Base-by-base conservation (phyloP, 2,888 invertebrate genomes). In the Agrochola lota region DNA sequence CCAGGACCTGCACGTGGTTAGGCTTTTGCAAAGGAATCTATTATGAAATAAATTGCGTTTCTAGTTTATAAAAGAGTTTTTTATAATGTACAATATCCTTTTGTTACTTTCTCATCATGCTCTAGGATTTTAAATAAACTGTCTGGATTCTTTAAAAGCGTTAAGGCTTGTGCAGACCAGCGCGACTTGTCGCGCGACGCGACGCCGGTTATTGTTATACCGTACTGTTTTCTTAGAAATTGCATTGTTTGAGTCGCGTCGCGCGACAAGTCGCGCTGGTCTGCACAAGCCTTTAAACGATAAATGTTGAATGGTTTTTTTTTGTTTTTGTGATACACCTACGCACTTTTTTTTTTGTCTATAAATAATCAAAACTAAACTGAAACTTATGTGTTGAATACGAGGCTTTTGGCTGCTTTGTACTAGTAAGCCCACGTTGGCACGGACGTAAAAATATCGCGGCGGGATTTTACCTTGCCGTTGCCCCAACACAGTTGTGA, bases 41-140 rank as follows among this genome's bases (percentile, higher is more conserved):
- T 62, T 63, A 43, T 9, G 20, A 57, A 62, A 52, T 26, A 26
- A 81, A 81, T 72, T 30, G 15, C 26, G 26, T 81, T 81, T 64
- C 15, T 46, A 68, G 23, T 59, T 60, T 40, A 23, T 43, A n/a
- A 71, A 40, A 23, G 26, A 64, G 1, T 79, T 59, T 30, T 30
- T n/a, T 26, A 55, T 35, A 30, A 40, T 26, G 7, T 46, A 49
- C 17, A 17, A 26, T n/a, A 30, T 20, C 20, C 60, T 30, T 2
- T 60, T 52, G 17, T 40, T 55, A 15, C 35, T 55, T 57, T 49
- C 40, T 66, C 17, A 20, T 40, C 0, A n/a, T 9, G 5, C 15
- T 77, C 26, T 49, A 49, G 2, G 23, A 26, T 52, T 26, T n/a
- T 23, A 60, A 52, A 43, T 66, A 30, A 40, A 55, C 11, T 52